phyloP scores from a whole-genome alignment of 2,113 vertebrate genomes.

The Nesospiza acunhae region DNA sequence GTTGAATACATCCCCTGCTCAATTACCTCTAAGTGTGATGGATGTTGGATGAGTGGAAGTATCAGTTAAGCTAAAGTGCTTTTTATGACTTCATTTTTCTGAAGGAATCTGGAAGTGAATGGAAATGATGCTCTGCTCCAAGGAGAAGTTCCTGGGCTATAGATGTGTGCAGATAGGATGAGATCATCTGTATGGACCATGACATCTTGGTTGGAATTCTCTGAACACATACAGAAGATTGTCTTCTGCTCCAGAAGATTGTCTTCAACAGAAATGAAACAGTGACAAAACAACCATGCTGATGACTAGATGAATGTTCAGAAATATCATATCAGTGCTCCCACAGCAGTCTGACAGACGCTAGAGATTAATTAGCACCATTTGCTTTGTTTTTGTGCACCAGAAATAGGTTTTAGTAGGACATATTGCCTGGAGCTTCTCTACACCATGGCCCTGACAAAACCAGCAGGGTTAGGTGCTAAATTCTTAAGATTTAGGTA shows the following conservation, averaged over 20 bases:
- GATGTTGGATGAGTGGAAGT: background rate
- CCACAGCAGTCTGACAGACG: background rate
- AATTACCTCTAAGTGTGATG: background rate
- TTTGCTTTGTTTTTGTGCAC: background rate
- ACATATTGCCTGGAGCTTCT: background rate
- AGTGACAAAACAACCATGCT: background rate
- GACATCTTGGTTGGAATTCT: background rate
- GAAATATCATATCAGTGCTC: background rate
- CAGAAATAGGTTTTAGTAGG: background rate
- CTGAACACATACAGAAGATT: background rate
- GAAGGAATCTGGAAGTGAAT: background rate
- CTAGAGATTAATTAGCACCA: background rate
- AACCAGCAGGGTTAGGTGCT: background rate
- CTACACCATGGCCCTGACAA: background rate
- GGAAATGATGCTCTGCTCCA: background rate
- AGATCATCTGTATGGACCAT: background rate
- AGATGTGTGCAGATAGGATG: background rate
- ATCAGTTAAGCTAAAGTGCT: background rate
- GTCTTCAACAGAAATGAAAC: background rate
- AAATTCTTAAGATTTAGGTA: background rate
- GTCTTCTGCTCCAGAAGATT: background rate
- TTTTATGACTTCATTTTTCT: background rate
- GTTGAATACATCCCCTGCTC: background rate
- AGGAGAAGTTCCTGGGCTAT: background rate
- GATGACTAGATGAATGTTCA: background rate